A percentile compares a stretch with the other conserved stretches of the same genome.
Conservation (phyloP, 2,113 vertebrate genomes). For the Paradoxurus hermaphroditus region DNA sequence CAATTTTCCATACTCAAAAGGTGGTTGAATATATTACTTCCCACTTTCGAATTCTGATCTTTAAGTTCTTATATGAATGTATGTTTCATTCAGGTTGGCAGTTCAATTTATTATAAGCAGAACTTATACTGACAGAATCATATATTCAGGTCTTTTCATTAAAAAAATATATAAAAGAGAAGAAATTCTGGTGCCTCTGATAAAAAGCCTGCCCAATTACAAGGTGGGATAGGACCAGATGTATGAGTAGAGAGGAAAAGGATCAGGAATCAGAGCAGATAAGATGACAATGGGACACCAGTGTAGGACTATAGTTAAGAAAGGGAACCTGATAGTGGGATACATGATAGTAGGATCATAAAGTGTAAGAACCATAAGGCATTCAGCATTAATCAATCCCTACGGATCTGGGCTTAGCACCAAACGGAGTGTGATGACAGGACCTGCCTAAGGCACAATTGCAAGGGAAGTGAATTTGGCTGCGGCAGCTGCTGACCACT, state of each 20-base stretch:
- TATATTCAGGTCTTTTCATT: slow-evolving; percentile 49
- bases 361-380: slow-evolving; percentile 53
- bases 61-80: slow-evolving; percentile 46
- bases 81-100: slow-evolving; percentile 28
- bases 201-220: slow-evolving; percentile 18
- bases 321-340: slow-evolving; percentile 44
- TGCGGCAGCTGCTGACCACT: neutral
- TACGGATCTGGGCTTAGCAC: slow-evolving; percentile 58
- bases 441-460: neutral
- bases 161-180: slow-evolving; percentile 26
- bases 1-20: slow-evolving; percentile 9
- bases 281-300: slow-evolving; percentile 52
- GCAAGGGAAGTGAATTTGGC: neutral
- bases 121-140: slow-evolving; percentile 59
- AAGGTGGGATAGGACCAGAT: slow-evolving; percentile 27
- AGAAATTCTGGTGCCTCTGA: neutral
- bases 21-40: slow-evolving; percentile 37
- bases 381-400: slow-evolving; percentile 63
- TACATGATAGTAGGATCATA: slow-evolving; percentile 51
- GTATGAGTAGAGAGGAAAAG: neutral
- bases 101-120: slow-evolving; percentile 63
- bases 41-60: slow-evolving; percentile 43
- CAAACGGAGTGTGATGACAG: slow-evolving; percentile 35
- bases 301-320: neutral
- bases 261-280: slow-evolving; percentile 36